A percentile compares a stretch with the other conserved stretches of the same genome.
Conservation (phyloP, 2,888 invertebrate species). For the Epicampocera succincta region DNA sequence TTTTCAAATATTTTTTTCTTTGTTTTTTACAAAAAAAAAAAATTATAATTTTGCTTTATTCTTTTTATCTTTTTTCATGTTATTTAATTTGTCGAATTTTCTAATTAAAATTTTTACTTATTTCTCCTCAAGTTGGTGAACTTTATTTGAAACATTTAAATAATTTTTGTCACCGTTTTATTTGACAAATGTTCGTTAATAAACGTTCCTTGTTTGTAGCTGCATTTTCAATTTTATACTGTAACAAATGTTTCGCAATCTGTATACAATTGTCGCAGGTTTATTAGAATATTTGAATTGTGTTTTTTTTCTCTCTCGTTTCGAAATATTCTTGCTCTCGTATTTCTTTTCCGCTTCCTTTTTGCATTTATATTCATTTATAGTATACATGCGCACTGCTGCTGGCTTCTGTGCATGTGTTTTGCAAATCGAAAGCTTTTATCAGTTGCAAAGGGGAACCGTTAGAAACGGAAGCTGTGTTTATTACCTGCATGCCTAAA, state of each 20-base stretch:
- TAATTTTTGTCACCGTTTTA: conserved; percentile 42
- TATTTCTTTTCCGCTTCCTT: conserved; percentile 57
- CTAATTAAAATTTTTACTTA: neutral
- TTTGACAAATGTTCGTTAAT: conserved; percentile 43
- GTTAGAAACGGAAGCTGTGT: conserved; percentile 49
- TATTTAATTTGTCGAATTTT: neutral
- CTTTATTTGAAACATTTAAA: conserved; percentile 12
- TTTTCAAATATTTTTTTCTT: neutral
- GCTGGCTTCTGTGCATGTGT: neutral
- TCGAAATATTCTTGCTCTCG: conserved; percentile 16
- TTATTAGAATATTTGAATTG: conserved; percentile 49
- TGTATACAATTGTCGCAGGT: conserved; percentile 69
- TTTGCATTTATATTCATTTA: conserved; percentile 39
- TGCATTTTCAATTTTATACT: conserved; percentile 68
- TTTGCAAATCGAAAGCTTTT: conserved; percentile 29
- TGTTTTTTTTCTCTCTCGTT: neutral
- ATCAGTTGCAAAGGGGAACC: conserved; percentile 13
- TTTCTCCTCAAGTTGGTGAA: neutral
- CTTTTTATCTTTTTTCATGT: neutral
- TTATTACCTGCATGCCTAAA: conserved; percentile 7
- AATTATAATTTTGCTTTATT: neutral
- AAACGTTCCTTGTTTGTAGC: conserved; percentile 58
- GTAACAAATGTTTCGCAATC: conserved; percentile 66
- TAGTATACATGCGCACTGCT: conserved; percentile 62
- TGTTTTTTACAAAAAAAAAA: neutral